Percentiles rank a stretch among this genome's conserved stretches.
Evolutionary conservation across 2,888 invertebrate genomes (phyloP).

Genomic region (Netelia inedita): DNA sequence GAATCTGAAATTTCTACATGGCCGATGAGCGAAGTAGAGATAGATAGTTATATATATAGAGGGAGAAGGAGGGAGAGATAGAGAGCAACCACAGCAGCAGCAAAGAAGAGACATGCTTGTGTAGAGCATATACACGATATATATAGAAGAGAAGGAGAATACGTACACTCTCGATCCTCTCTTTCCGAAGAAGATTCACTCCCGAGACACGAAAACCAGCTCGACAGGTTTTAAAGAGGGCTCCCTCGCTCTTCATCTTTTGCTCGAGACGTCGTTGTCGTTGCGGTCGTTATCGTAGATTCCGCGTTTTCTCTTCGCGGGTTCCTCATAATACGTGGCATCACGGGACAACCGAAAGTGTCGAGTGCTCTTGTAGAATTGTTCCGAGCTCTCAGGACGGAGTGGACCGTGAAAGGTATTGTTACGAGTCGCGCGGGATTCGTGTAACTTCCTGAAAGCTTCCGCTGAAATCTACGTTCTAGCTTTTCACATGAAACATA

Average conservation of each 20-base stretch:
- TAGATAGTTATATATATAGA: too few relatives aligned
- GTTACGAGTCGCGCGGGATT: too few relatives aligned
- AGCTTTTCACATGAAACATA: background rate
- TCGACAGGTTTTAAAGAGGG: slow-evolving; percentile 78
- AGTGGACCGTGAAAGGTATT: too few relatives aligned
- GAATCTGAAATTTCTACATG: too few relatives aligned
- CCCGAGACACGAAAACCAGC: slow-evolving; percentile 72
- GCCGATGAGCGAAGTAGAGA: too few relatives aligned
- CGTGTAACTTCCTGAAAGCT: background rate
- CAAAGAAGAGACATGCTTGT: too few relatives aligned
- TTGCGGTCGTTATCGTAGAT: slow-evolving; percentile 17
- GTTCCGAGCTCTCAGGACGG: too few relatives aligned
- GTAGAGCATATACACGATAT: too few relatives aligned
- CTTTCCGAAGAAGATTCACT: slow-evolving; percentile 3
- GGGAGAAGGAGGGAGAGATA: too few relatives aligned
- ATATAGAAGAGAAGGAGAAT: too few relatives aligned
- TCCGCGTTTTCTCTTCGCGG: slow-evolving; percentile 23
- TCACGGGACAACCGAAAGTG: slow-evolving; percentile 45
- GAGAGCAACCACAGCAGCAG: too few relatives aligned
- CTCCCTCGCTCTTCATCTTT: slow-evolving; percentile 36
- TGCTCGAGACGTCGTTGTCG: slow-evolving; percentile 33
- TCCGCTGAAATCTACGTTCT: background rate
- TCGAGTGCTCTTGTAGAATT: background rate
- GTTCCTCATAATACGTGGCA: slow-evolving; percentile 54
- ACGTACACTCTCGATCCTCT: background rate